Evolutionary conservation across 2,797 vertebrate genomes (phyloP), one percentile per base, ranked within the genome.

Genomic region (Coregonus suidteri): DNA sequence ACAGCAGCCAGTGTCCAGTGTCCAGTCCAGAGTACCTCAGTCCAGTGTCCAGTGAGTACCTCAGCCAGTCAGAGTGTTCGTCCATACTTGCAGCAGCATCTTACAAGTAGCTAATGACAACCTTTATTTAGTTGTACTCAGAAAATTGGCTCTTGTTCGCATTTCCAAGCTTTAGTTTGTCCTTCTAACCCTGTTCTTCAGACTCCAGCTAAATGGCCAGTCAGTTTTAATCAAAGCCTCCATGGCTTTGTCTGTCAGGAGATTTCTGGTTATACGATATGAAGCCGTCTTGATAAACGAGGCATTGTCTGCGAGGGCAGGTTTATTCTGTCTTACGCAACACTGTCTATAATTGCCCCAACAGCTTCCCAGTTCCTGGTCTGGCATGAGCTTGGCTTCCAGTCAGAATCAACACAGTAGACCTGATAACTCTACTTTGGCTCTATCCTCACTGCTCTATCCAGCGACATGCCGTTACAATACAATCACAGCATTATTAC

Each of bases 201-300:
- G 79, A 86, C 83, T 86, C 37, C 6, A 41, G 76, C 31, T 82
- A 34, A 34, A 34, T 34, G 31, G 31, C 76, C 30, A 77, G 77
- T 77, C 0, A 2, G 16, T 0, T 52, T n/a, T 69, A 79, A 62
- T 79, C 53, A 76, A 82, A 51, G 82, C 88, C 88, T 87, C 41
- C 59, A 3, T 74, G 75, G 77, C 85, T 82, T 86, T 84, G 87
- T 87, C 87, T 84, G 87, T 86, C 88, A 84, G 84, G 85, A 87
- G 83, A 91, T 87, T 83, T 84, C 74, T 81, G 76, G 90, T 89
- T 86, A 89, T 78, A 37, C 15, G 89, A 90, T 92, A 86, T 74
- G 75, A 79, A 86, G 85, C 86, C 86, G 81, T 86, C 77, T 15
- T 78, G 74, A 84, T 66, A 86, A 90, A 88, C 81, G 81, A 79